Conservation (phyloP, 2,113 vertebrate species). For the Odontophorus gujanensis region DNA sequence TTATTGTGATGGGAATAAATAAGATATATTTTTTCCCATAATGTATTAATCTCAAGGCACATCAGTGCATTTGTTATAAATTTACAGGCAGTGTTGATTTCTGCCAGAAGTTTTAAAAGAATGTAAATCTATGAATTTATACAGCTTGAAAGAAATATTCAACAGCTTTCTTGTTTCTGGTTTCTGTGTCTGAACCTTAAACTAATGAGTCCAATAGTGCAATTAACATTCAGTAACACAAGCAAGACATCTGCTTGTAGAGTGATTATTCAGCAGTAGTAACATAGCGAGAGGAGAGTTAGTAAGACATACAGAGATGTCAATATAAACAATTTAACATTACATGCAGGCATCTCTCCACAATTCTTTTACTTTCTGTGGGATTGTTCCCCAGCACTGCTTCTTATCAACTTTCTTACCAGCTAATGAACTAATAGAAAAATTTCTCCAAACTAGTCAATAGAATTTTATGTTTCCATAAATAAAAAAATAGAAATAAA, state of each 20-base stretch:
- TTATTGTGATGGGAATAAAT: slow-evolving; percentile 70
- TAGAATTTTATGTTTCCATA: background rate
- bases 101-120: background rate
- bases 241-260: background rate
- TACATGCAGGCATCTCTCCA: background rate
- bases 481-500: too few species aligned
- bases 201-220: background rate
- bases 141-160: background rate
- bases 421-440: background rate
- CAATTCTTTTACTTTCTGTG: background rate
- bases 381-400: background rate
- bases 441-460: background rate
- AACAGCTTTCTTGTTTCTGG: background rate
- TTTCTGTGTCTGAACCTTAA: background rate
- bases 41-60: slow-evolving; percentile 68
- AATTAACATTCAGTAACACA: background rate
- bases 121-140: background rate
- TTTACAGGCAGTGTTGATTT: slow-evolving; percentile 38
- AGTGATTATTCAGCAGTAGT: background rate
- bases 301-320: background rate
- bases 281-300: background rate
- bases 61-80: slow-evolving; percentile 71
- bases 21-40: slow-evolving; percentile 55
- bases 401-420: background rate
- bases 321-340: background rate